Evolutionary conservation across 2,113 vertebrate genomes (phyloP).

Genomic region (Centropristis striata): DNA sequence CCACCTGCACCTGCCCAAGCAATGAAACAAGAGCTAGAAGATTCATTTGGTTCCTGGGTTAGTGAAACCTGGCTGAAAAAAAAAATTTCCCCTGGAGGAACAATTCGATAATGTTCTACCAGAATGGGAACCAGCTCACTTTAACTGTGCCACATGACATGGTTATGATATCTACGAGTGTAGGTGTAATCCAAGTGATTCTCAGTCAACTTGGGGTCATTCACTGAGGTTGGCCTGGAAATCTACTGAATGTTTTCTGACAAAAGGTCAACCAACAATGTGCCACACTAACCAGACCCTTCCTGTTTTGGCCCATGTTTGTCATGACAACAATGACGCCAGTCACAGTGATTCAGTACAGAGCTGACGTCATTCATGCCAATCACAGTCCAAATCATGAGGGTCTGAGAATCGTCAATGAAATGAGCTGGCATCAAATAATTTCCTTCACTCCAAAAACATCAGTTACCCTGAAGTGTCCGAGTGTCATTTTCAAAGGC

Average conservation of each 20-base stretch:
- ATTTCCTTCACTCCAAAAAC: not conserved
- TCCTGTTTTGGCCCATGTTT: conserved; percentile 52
- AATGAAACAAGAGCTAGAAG: too few species aligned
- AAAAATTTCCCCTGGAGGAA: too few species aligned
- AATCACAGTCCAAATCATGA: conserved; percentile 24
- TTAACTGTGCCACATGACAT: not conserved
- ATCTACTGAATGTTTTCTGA: conserved; percentile 16
- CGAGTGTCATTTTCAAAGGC: not conserved
- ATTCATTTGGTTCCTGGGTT: too few species aligned
- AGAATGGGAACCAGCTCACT: too few species aligned
- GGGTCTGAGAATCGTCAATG: conserved; percentile 17
- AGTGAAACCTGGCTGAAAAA: too few species aligned
- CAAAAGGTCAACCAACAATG: conserved; percentile 37
- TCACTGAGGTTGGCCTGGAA: conserved; percentile 6
- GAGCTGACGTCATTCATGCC: conserved; percentile 17
- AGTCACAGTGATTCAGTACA: conserved; percentile 44
- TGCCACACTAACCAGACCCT: conserved; percentile 49
- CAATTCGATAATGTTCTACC: too few species aligned
- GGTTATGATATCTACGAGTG: not conserved
- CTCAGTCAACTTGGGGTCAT: not conserved
- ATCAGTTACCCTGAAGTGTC: not conserved
- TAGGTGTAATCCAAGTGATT: not conserved
- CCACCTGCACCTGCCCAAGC: too few species aligned
- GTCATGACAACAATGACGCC: conserved; percentile 60
- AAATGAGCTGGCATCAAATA: conserved; percentile 12